Conservation (phyloP, 2,113 vertebrate genomes). For the Plectropomus leopardus region DNA sequence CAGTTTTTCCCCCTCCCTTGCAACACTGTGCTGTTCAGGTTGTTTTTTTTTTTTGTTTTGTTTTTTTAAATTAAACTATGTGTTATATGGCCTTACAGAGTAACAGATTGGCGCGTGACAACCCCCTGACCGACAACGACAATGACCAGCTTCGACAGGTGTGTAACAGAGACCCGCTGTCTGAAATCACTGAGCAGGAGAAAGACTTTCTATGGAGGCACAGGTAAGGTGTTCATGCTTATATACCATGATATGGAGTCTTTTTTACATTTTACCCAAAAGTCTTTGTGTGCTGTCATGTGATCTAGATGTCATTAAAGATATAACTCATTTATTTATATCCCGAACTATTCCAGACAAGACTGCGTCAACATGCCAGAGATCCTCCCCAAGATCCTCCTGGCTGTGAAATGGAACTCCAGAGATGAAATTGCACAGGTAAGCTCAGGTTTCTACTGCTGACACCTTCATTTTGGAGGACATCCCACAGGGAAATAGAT, state of each 20-base stretch:
- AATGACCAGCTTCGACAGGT: constrained; percentile 95
- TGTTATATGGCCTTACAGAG: constrained; percentile 85
- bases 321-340: background rate
- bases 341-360: constrained; percentile 82
- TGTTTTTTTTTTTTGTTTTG: too few relatives aligned
- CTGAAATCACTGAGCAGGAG: constrained; percentile 99
- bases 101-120: constrained; percentile 95
- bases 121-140: constrained; percentile 93
- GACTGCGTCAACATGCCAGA: constrained; percentile 95
- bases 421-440: constrained; percentile 99
- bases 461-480: constrained; percentile 37
- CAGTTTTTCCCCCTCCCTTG: too few relatives aligned
- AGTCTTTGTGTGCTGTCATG: background rate
- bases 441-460: constrained; percentile 47
- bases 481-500: background rate
- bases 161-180: constrained; percentile 94
- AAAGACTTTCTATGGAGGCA: constrained; percentile 99
- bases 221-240: constrained; percentile 84
- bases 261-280: background rate
- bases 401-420: constrained; percentile 99
- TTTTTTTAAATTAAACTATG: constrained; percentile 42
- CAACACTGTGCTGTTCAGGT: background rate
- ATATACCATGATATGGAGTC: background rate
- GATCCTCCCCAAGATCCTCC: constrained; percentile 95
- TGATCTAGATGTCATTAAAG: background rate